These are phyloP conservation scores for Brachionus rotundiformis DNA, from an alignment of 1,140 invertebrate species.

Conservation along the genomic window DNA sequence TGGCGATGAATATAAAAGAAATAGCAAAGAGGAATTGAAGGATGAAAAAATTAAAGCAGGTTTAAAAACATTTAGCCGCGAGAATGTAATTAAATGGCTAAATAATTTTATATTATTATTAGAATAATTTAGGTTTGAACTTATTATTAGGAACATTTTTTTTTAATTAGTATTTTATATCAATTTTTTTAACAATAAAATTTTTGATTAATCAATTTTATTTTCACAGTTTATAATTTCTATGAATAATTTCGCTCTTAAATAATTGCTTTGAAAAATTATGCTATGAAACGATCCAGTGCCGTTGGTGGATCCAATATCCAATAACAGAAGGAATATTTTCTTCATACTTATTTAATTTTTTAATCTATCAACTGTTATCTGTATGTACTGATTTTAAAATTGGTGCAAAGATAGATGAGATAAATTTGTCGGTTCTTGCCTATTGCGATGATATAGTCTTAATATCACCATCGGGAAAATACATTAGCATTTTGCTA, in stretches of 20 bases:
- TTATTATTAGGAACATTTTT: not conserved
- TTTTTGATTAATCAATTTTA: too few species aligned
- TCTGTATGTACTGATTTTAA: not conserved
- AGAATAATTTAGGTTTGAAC: not conserved
- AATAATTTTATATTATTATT: not conserved
- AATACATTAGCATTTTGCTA: too few species aligned
- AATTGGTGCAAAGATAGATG: not conserved
- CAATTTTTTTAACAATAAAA: not conserved
- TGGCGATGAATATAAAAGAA: slow-evolving; percentile 20
- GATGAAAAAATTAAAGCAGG: not conserved
- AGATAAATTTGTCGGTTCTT: not conserved
- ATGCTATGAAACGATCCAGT: slow-evolving; percentile 6
- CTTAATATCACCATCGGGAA: not conserved
- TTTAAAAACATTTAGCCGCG: not conserved
- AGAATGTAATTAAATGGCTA: not conserved
- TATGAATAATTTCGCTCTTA: slow-evolving; percentile 48
- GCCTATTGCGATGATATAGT: not conserved
- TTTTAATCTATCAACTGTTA: not conserved
- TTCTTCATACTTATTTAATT: not conserved
- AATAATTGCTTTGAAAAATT: slow-evolving; percentile 37
- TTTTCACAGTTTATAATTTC: not conserved
- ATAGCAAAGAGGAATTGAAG: not conserved
- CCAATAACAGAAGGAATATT: too few species aligned
- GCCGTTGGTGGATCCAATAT: too few species aligned
- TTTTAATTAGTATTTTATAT: not conserved